These are phyloP conservation scores for Epinotia nisella DNA, from an alignment of 2,888 invertebrate genomes.

Conservation along the genomic window DNA sequence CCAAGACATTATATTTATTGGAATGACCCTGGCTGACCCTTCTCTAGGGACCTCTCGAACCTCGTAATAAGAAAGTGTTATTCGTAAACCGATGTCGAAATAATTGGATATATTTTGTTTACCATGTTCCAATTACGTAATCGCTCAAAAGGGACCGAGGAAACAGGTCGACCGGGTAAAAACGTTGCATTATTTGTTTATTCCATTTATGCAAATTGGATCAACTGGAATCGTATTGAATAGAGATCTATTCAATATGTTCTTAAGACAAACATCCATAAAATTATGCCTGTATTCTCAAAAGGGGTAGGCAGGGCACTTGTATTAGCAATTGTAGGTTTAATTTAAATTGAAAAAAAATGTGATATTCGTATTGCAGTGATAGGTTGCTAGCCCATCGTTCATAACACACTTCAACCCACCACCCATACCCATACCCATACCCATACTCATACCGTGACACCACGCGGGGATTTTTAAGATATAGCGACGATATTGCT, in stretches of 20 bases:
- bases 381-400: too few relatives aligned
- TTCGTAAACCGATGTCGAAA: slow-evolving; percentile 9
- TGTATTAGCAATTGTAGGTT: too few relatives aligned
- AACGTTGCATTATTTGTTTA: slow-evolving; percentile 17
- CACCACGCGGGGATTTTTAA: too few relatives aligned
- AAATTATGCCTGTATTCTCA: too few relatives aligned
- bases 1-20: slow-evolving; percentile 23
- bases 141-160: slow-evolving; percentile 11
- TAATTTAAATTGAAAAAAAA: too few relatives aligned
- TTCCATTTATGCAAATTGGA: neutral
- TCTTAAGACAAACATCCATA: neutral
- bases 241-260: neutral
- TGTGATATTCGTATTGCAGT: too few relatives aligned
- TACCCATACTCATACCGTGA: too few relatives aligned
- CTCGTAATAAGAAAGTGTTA: slow-evolving; percentile 15
- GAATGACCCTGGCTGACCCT: slow-evolving; percentile 6
- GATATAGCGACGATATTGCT: too few relatives aligned
- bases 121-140: slow-evolving; percentile 20
- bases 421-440: too few relatives aligned
- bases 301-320: too few relatives aligned
- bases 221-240: neutral
- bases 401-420: too few relatives aligned
- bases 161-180: slow-evolving; percentile 19
- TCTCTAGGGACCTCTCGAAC: slow-evolving; percentile 9
- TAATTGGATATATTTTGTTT: slow-evolving; percentile 29